Evolutionary conservation across 2,797 vertebrate species (phyloP), one percentile per base, ranked within the genome.

Genomic region (Antrozous pallidus): DNA sequence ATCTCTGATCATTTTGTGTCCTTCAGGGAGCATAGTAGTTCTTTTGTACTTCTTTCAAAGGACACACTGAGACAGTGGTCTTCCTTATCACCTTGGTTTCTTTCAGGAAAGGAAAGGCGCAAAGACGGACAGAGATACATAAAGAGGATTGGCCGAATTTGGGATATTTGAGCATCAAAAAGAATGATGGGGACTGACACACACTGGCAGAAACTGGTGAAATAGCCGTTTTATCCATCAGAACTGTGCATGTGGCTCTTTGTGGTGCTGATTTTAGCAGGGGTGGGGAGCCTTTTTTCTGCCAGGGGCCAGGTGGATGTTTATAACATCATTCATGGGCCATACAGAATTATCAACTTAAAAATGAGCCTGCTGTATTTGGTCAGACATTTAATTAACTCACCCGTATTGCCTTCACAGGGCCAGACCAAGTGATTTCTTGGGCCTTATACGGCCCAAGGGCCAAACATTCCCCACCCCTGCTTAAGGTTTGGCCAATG

Each of bases 201-300:
- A 26, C 14, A 88, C 93, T 92, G 96, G 97, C 96, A 97, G 97
- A 97, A 94, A 91, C 49, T 63, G 31, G 9, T 9, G 94, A 31
- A 24, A 73, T 86, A 96, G 95, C 97, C 97, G 97, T 88, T 96
- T 95, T 87, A 81, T 71, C 96, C 92, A 77, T 94, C 91, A 92
- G 96, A 97, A 97, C 91, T 49, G 86, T 96, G 94, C 96, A 96
- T 70, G 33, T 89, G 54, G 95, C 91, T 96, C 93, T 67, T 83
- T 82, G 86, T 96, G 97, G 97, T 96, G 96, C 97, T 97, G 94
- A 92, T 91, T 70, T 87, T 69, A 79, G 22, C 54, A 56, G 54
- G 54, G 24, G 28, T 14, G 58, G 58, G 56, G 58, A 61, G 14
- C 58, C 58, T 31, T 61, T 31, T 31, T 61, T 61, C 58, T 16